These are phyloP conservation scores for Toxostoma redivivum DNA, from an alignment of 2,113 vertebrate species.

Conservation along the genomic window DNA sequence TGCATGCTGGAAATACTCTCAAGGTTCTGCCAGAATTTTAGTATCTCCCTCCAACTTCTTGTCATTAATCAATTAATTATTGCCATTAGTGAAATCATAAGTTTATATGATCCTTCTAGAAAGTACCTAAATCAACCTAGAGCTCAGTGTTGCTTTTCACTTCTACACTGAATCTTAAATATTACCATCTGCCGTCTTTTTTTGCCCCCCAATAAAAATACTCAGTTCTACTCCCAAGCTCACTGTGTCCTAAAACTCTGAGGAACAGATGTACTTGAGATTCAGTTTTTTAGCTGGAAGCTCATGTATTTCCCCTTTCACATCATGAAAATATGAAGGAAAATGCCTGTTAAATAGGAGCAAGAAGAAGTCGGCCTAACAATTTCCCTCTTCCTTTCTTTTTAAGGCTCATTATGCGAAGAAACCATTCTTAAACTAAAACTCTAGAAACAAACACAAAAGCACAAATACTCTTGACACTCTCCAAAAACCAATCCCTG, in stretches of 20 bases:
- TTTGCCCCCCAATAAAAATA: not conserved
- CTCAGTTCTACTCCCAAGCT: not conserved
- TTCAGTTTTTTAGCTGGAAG: slow-evolving; percentile 33
- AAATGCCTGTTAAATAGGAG: slow-evolving; percentile 30
- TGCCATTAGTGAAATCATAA: not conserved
- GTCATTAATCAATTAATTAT: not conserved
- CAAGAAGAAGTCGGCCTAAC: not conserved
- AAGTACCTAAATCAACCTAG: not conserved
- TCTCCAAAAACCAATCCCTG: not conserved
- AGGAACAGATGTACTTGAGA: slow-evolving; percentile 12
- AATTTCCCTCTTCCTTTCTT: not conserved
- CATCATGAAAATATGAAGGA: not conserved
- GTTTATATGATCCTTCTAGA: not conserved
- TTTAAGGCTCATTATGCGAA: slow-evolving; percentile 6
- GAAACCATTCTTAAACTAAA: not conserved
- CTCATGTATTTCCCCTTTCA: slow-evolving; percentile 9
- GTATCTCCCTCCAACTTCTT: not conserved
- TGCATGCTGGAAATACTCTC: not conserved
- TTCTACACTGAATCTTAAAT: not conserved
- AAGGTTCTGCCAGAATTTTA: not conserved
- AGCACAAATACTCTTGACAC: not conserved
- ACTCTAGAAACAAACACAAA: not conserved
- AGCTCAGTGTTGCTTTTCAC: not conserved
- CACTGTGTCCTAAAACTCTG: not conserved
- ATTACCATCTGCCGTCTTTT: not conserved